Percentiles rank a stretch among this genome's conserved stretches.
Conservation (phyloP, 23 tunicate genomes). For the Trididemnum clinides region DNA sequence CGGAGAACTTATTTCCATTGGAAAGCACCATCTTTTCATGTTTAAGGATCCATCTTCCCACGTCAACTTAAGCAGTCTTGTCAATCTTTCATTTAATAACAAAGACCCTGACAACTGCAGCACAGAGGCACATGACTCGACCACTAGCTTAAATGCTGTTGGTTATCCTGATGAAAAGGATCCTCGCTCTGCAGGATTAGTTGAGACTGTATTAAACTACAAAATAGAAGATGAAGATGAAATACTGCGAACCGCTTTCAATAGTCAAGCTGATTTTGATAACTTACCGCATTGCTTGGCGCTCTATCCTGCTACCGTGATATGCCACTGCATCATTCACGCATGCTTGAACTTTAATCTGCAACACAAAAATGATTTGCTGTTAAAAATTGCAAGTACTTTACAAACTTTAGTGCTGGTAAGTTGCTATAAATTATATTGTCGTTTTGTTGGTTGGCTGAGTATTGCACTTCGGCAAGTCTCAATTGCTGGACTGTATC, state of each 20-base stretch:
- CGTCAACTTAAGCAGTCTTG: constrained; percentile 35
- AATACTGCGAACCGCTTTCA: constrained; percentile 52
- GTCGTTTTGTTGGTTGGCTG: no score
- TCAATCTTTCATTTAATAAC: constrained; percentile 6
- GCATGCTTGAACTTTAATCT: constrained; percentile 62
- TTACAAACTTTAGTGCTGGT: constrained; percentile 76
- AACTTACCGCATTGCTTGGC: background rate
- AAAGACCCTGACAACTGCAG: background rate
- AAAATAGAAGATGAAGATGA: constrained; percentile 42
- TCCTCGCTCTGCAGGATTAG: background rate
- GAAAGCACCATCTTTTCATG: constrained; percentile 69
- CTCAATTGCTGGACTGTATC: no score
- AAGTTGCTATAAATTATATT: constrained; percentile 29
- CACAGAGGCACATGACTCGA: background rate
- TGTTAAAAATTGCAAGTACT: constrained; percentile 71
- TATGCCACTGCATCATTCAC: constrained; percentile 74
- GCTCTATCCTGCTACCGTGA: constrained; percentile 57
- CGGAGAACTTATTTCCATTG: constrained; percentile 78
- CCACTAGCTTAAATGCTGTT: background rate
- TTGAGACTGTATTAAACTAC: constrained; percentile 48
- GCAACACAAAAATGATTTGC: constrained; percentile 48
- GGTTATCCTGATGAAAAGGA: background rate
- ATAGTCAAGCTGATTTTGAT: constrained; percentile 23
- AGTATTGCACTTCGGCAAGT: no score
- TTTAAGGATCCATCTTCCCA: constrained; percentile 82